Evolutionary conservation across 2,888 invertebrate genomes (phyloP).

Genomic region (Drosophila quinaria): DNA sequence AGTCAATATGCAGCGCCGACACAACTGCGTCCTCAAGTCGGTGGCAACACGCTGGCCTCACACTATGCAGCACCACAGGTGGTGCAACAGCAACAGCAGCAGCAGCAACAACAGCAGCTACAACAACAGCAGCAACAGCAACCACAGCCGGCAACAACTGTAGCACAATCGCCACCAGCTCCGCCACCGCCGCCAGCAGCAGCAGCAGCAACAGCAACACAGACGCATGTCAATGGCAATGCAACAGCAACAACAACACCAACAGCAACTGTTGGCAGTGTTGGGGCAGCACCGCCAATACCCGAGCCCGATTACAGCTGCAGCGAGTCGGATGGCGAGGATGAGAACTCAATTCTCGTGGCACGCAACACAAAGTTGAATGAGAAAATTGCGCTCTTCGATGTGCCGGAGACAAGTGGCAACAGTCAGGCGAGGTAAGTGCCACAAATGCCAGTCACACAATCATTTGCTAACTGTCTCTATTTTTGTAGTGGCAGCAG

Average conservation of each 20-base stretch:
- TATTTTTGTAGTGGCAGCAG: conserved; percentile 87
- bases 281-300: conserved; percentile 90
- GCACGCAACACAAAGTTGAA: conserved; percentile 86
- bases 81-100: conserved; percentile 70
- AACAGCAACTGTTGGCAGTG: conserved; percentile 59
- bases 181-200: conserved; percentile 84
- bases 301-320: conserved; percentile 97
- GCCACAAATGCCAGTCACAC: background rate
- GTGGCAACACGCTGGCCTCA: conserved; percentile 34
- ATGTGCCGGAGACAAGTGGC: conserved; percentile 89
- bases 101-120: conserved; percentile 17
- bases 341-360: conserved; percentile 86
- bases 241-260: conserved; percentile 13
- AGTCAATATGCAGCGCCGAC: conserved; percentile 87
- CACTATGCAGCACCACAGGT: conserved; percentile 83
- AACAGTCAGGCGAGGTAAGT: conserved; percentile 90
- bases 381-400: conserved; percentile 86
- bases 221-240: conserved; percentile 30
- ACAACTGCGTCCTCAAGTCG: conserved; percentile 58
- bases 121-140: conserved; percentile 53
- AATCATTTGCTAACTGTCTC: background rate
- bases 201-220: conserved; percentile 76
- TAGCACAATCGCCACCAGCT: conserved; percentile 77
- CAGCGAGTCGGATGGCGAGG: conserved; percentile 93
- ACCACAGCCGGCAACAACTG: conserved; percentile 46